Percentiles rank a stretch among this genome's conserved stretches.
These are phyloP conservation scores for Parapristionchus giblindavisi DNA, from an alignment of 2,888 invertebrate species.

Conservation along the genomic window DNA sequence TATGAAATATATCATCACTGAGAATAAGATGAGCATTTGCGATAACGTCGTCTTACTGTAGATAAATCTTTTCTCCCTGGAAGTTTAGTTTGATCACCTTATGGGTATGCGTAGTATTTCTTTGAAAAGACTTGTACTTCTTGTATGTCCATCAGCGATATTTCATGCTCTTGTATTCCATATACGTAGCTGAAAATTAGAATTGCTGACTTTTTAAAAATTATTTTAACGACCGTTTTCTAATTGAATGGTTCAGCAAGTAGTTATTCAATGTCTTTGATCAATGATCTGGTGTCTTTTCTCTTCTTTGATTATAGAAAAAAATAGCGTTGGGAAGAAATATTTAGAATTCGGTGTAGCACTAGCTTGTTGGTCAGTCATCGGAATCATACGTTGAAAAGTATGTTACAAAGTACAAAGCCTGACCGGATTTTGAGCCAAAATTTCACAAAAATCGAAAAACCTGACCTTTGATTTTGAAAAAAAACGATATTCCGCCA, in stretches of 20 bases:
- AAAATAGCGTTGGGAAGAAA: conserved; percentile 12
- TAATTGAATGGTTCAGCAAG: background rate
- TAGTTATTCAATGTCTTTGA: background rate
- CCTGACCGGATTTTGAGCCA: no score
- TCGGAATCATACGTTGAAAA: background rate
- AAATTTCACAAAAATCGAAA: no score
- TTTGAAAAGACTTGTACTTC: background rate
- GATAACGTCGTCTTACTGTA: conserved; percentile 2
- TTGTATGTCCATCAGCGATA: background rate
- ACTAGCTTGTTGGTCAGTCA: background rate
- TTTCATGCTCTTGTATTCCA: conserved; percentile 7
- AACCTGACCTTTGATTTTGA: no score
- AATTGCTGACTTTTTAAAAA: background rate
- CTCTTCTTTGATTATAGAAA: conserved; percentile 12
- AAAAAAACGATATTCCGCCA: no score
- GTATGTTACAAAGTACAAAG: no score
- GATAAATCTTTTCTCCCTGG: background rate
- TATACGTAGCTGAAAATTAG: background rate
- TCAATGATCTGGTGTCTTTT: background rate
- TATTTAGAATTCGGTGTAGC: background rate
- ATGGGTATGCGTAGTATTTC: background rate
- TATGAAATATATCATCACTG: background rate
- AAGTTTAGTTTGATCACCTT: background rate
- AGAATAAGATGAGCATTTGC: background rate
- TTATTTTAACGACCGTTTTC: background rate